Conservation (phyloP, 2,888 invertebrate species). For the Rhagonycha lutea region DNA sequence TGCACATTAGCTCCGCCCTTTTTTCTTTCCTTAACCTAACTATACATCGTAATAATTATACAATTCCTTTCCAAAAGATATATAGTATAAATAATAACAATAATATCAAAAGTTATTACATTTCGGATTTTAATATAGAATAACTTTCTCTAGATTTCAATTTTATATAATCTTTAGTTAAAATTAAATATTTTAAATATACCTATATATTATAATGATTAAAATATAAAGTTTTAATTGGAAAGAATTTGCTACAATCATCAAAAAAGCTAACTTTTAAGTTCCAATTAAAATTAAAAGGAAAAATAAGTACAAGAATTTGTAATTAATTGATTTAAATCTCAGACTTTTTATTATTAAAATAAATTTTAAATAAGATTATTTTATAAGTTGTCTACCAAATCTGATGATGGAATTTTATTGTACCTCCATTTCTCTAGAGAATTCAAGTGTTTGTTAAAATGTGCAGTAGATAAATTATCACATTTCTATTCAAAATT, state of each 20-base stretch:
- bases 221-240: neutral
- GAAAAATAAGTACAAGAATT: neutral
- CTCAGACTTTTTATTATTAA: too few relatives aligned
- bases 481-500: too few relatives aligned
- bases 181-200: neutral
- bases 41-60: too few relatives aligned
- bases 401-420: too few relatives aligned
- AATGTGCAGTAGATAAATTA: too few relatives aligned
- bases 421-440: too few relatives aligned
- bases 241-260: neutral
- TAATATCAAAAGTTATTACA: neutral
- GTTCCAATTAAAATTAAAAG: neutral
- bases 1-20: too few relatives aligned
- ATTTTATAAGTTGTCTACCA: too few relatives aligned
- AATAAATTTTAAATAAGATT: too few relatives aligned
- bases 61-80: too few relatives aligned
- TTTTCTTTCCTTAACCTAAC: too few relatives aligned
- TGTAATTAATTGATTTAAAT: neutral
- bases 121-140: neutral
- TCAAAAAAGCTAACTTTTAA: neutral
- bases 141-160: neutral
- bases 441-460: too few relatives aligned
- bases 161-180: neutral
- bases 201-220: neutral
- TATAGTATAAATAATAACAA: neutral